phyloP scores from a whole-genome alignment of 2,113 vertebrate genomes.

The Ceratotherium simum region DNA sequence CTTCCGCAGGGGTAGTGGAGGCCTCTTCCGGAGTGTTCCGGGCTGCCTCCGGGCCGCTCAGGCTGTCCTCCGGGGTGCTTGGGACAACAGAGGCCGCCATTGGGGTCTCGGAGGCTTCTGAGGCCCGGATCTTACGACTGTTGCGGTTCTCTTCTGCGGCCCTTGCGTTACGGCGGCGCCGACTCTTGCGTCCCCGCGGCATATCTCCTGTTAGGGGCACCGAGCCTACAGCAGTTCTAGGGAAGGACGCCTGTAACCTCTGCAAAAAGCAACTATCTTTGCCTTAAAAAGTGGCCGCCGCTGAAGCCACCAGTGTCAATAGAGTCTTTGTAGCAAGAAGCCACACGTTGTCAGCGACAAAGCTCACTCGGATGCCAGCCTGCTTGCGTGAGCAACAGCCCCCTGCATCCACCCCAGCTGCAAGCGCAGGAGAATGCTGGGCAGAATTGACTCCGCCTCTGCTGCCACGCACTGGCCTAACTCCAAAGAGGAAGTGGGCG shows the following conservation, averaged over 20 bases:
- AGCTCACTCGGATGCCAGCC: background rate
- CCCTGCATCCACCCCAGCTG: background rate
- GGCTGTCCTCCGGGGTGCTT: conserved; percentile 55
- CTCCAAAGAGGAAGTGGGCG: conserved; percentile 65
- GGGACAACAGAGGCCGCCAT: conserved; percentile 24
- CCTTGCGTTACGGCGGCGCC: conserved; percentile 74
- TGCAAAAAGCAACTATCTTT: background rate
- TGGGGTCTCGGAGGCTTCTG: conserved; percentile 64
- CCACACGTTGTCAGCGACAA: background rate
- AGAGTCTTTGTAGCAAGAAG: conserved; percentile 55
- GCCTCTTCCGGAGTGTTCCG: conserved; percentile 53
- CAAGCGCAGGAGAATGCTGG: background rate
- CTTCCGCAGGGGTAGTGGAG: conserved; percentile 54
- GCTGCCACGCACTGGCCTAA: conserved; percentile 51
- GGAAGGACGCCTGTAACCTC: background rate
- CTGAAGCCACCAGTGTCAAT: background rate
- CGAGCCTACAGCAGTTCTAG: background rate
- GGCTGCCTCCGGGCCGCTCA: conserved; percentile 62
- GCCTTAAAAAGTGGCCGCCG: background rate
- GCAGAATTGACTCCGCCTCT: conserved; percentile 49
- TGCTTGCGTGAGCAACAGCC: background rate
- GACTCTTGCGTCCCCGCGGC: conserved; percentile 76
- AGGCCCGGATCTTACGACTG: conserved; percentile 73
- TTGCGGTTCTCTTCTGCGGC: conserved; percentile 76
- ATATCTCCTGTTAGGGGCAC: conserved; percentile 38